Evolutionary conservation across 1,140 invertebrate genomes (phyloP).

Genomic region (Drosophila elegans): DNA sequence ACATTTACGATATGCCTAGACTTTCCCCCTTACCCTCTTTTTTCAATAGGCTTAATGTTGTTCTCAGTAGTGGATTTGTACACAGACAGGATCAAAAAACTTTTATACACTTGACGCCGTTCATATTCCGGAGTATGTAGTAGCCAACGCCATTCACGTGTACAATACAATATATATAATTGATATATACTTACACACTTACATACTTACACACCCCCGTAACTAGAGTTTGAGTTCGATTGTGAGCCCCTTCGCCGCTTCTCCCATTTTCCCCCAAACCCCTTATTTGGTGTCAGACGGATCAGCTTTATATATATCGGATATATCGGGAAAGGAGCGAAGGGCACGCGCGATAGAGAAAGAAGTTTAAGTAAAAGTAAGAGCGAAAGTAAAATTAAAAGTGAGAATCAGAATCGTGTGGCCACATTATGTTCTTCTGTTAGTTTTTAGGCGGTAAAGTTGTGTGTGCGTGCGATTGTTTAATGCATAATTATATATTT

Average conservation of each 20-base stretch:
- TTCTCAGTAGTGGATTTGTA: slow-evolving; percentile 31
- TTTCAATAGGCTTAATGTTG: slow-evolving; percentile 8
- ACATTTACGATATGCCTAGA: slow-evolving; percentile 32
- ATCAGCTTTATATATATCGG: slow-evolving; percentile 32
- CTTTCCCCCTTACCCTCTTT: background rate
- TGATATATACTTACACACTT: slow-evolving; percentile 13
- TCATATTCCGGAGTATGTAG: slow-evolving; percentile 14
- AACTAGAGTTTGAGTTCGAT: slow-evolving; percentile 20
- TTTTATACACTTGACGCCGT: slow-evolving; percentile 32
- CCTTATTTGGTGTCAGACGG: slow-evolving; percentile 18
- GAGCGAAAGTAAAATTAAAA: background rate
- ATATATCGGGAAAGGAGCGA: background rate
- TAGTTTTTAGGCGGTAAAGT: slow-evolving; percentile 15
- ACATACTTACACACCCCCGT: background rate
- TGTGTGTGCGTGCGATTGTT: slow-evolving; percentile 43
- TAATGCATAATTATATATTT: slow-evolving; percentile 24
- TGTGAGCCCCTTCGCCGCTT: background rate
- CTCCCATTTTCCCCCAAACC: background rate
- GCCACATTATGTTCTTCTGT: slow-evolving; percentile 23
- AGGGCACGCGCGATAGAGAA: background rate
- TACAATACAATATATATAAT: slow-evolving; percentile 15
- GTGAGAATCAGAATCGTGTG: slow-evolving; percentile 15
- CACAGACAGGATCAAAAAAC: slow-evolving; percentile 1
- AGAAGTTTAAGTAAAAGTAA: too few relatives aligned
- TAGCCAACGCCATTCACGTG: slow-evolving; percentile 21